Percentiles rank a stretch among this genome's conserved stretches.
phyloP scores from a whole-genome alignment of 2,113 vertebrate genomes.

The Heterocephalus glaber region DNA sequence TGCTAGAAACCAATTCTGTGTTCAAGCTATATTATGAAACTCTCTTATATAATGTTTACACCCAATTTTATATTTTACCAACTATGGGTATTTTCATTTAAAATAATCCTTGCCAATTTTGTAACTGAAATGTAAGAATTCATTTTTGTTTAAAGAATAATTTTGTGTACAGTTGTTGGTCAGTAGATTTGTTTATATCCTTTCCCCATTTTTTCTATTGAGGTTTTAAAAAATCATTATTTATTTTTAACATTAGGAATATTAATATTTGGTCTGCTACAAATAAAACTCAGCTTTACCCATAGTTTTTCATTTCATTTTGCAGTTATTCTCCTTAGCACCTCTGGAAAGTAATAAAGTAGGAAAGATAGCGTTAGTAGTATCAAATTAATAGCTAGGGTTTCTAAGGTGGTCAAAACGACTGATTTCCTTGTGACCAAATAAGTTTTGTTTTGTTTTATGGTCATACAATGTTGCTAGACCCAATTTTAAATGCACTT shows the following conservation, averaged over 20 bases:
- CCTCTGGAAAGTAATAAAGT: neutral
- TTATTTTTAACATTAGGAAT: conserved; percentile 11
- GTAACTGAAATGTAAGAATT: neutral
- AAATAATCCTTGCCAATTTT: neutral
- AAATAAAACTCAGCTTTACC: neutral
- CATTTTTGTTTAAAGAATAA: neutral
- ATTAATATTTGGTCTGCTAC: neutral
- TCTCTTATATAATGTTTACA: neutral
- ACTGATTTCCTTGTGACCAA: neutral
- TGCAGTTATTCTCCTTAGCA: neutral
- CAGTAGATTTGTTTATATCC: neutral
- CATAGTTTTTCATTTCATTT: neutral
- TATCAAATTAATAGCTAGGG: neutral
- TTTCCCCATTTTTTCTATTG: neutral
- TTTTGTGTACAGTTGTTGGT: neutral
- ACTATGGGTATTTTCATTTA: neutral
- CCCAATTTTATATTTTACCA: neutral
- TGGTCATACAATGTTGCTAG: neutral
- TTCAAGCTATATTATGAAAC: neutral
- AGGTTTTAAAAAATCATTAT: neutral
- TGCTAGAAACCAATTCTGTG: neutral
- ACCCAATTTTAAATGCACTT: neutral
- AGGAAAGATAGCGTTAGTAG: neutral
- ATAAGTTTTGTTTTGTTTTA: neutral
- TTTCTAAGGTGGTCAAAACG: neutral